Evolutionary conservation across 92 coral and sea anemone genomes (phyloP).

Genomic region (Siderastrea radians): DNA sequence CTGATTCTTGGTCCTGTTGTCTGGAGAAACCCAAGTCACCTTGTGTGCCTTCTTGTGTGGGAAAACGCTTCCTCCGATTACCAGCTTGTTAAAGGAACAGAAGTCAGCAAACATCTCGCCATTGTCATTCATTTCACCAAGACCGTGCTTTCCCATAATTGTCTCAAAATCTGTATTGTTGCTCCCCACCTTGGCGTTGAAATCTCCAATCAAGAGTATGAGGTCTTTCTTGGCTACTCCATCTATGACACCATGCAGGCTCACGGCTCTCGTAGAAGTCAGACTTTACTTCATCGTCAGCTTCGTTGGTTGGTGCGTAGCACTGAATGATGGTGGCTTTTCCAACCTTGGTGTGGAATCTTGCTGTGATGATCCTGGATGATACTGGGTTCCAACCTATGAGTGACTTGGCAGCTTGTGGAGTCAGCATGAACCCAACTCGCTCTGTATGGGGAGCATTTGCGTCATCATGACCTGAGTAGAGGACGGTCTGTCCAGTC

Average conservation of each 20-base stretch:
- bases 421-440: conserved; percentile 7
- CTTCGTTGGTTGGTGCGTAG: conserved; percentile 41
- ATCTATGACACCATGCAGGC: conserved; percentile 14
- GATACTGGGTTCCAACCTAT: conserved; percentile 21
- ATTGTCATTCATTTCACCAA: conserved; percentile 31
- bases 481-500: conserved; percentile 20
- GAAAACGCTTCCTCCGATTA: conserved; percentile 12
- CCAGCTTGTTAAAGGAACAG: neutral
- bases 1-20: conserved; percentile 5
- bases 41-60: conserved; percentile 23
- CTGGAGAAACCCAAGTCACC: conserved; percentile 15
- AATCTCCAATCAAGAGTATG: conserved; percentile 23
- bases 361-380: conserved; percentile 16
- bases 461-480: neutral
- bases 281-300: conserved; percentile 32
- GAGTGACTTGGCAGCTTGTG: conserved; percentile 20
- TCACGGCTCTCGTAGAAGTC: conserved; percentile 19
- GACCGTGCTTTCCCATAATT: conserved; percentile 18
- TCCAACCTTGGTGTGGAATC: conserved; percentile 14
- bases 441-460: conserved; percentile 20
- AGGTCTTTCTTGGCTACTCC: conserved; percentile 14
- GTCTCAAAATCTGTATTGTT: conserved; percentile 9
- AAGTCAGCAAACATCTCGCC: conserved; percentile 21
- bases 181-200: conserved; percentile 42
- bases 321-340: conserved; percentile 33